A percentile compares a stretch with the other conserved stretches of the same genome.
phyloP scores from a whole-genome alignment of 2,797 vertebrate genomes.

The Gymnopithys bicolor region DNA sequence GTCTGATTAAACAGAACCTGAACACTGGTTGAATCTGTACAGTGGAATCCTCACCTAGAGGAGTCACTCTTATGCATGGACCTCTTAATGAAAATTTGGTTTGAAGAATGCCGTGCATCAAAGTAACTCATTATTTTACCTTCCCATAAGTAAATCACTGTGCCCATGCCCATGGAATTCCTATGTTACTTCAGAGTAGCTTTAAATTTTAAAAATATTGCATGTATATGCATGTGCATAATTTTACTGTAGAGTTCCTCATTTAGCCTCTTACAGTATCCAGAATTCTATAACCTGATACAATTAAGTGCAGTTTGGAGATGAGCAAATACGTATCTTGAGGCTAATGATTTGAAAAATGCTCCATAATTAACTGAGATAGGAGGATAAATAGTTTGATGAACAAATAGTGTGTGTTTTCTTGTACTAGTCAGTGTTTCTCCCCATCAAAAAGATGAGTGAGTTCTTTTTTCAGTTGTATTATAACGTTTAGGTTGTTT shows the following conservation, averaged over 20 bases:
- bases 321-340: constrained; percentile 29
- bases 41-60: constrained; percentile 9
- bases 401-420: constrained; percentile 34
- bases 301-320: constrained; percentile 38
- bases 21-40: neutral
- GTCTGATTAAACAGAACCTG: constrained; percentile 4
- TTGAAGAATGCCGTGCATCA: neutral
- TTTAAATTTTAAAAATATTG: constrained; percentile 38
- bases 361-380: constrained; percentile 47
- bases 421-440: constrained; percentile 74
- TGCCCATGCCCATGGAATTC: constrained; percentile 4
- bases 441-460: constrained; percentile 52
- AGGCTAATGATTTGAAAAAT: constrained; percentile 57
- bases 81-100: neutral
- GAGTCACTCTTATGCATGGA: neutral
- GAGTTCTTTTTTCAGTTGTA: constrained; percentile 73
- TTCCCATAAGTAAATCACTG: neutral
- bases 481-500: constrained; percentile 69
- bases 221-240: constrained; percentile 59
- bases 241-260: constrained; percentile 57
- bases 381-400: constrained; percentile 57
- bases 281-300: constrained; percentile 49
- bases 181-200: neutral
- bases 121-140: neutral
- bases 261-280: constrained; percentile 53